Percentiles rank a stretch among this genome's conserved stretches.
Conservation (phyloP, 2,888 invertebrate species). For the Xanthia icteritia region DNA sequence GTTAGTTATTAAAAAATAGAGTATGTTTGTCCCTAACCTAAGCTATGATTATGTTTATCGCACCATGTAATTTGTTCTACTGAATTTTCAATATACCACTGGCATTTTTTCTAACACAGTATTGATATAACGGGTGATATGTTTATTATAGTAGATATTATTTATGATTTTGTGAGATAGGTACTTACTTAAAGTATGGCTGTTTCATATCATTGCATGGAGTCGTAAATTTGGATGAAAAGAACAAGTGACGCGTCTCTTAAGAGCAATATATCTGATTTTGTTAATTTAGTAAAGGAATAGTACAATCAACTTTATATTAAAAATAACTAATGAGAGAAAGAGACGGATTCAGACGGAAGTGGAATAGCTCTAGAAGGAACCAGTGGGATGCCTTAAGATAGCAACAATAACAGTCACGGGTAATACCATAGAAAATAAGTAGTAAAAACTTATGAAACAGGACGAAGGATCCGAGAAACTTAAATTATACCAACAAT, state of each 20-base stretch:
- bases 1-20: conserved; percentile 11
- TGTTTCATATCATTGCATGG: neutral
- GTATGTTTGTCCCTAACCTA: neutral
- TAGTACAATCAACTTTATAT: neutral
- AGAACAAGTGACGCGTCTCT: too few species aligned
- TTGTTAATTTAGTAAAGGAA: neutral
- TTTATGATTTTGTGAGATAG: neutral
- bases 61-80: conserved; percentile 16
- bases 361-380: neutral
- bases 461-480: neutral
- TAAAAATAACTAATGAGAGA: neutral
- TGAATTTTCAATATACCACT: conserved; percentile 16
- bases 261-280: neutral
- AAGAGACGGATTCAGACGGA: neutral
- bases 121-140: conserved; percentile 7
- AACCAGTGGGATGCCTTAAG: neutral
- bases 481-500: neutral
- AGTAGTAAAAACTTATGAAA: neutral
- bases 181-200: neutral
- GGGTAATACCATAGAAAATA: neutral
- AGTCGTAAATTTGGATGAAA: neutral
- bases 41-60: conserved; percentile 39
- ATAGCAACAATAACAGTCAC: neutral
- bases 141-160: neutral
- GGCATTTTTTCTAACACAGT: neutral